Evolutionary conservation across 2,113 vertebrate genomes (phyloP).

Genomic region (Hyla sarda): DNA sequence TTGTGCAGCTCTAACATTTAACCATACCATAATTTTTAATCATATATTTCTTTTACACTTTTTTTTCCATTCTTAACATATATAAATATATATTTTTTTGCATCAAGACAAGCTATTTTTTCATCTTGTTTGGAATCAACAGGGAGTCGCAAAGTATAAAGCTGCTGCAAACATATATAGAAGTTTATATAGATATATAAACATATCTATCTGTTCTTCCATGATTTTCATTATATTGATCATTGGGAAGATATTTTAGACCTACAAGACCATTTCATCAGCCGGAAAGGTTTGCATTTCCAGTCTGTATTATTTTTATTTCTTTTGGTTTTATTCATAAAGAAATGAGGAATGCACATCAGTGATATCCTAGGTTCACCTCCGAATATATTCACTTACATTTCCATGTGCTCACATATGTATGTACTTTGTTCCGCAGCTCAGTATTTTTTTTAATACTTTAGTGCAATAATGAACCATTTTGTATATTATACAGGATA

Average conservation of each 20-base stretch:
- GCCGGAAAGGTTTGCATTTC: slow-evolving; percentile 67
- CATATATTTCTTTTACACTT: slow-evolving; percentile 70
- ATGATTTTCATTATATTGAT: slow-evolving; percentile 71
- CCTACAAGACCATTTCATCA: slow-evolving; percentile 62
- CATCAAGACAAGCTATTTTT: slow-evolving; percentile 76
- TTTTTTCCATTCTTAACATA: slow-evolving; percentile 68
- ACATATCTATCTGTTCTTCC: slow-evolving; percentile 82
- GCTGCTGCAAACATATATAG: slow-evolving; percentile 87
- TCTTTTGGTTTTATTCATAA: slow-evolving; percentile 67
- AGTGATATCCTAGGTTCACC: slow-evolving; percentile 76
- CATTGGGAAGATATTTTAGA: slow-evolving; percentile 69
- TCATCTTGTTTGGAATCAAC: slow-evolving; percentile 91
- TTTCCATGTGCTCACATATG: slow-evolving; percentile 52
- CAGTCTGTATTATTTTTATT: slow-evolving; percentile 67
- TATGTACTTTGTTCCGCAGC: slow-evolving; percentile 75
- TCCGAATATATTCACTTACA: slow-evolving; percentile 53
- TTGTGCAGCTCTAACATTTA: slow-evolving; percentile 79
- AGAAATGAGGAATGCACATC: slow-evolving; percentile 98
- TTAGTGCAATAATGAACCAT: slow-evolving; percentile 94
- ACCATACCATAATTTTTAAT: slow-evolving; percentile 72
- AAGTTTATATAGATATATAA: slow-evolving; percentile 38
- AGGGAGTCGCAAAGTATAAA: slow-evolving; percentile 99
- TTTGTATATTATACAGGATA: slow-evolving; percentile 81
- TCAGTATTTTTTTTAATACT: slow-evolving; percentile 89
- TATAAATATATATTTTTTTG: slow-evolving; percentile 68